Evolutionary conservation across 2,888 invertebrate genomes (phyloP).

Genomic region (Elegia similella): DNA sequence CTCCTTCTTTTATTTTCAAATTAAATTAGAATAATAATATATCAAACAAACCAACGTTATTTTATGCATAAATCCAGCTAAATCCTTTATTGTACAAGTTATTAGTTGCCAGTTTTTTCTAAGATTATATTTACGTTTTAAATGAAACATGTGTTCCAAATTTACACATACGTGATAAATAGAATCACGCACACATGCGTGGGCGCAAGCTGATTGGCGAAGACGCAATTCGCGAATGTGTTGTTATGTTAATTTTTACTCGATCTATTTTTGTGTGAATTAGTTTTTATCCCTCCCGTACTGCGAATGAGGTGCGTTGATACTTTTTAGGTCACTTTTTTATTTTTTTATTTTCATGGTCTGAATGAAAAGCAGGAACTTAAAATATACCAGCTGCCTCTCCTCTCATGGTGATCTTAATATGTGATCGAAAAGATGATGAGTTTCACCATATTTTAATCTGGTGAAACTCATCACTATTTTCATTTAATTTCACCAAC

Average conservation of each 20-base stretch:
- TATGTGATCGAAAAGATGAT: too few relatives aligned
- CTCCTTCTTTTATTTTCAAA: too few relatives aligned
- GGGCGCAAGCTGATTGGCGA: conserved; percentile 48
- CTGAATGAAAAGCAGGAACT: too few relatives aligned
- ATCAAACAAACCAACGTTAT: too few relatives aligned
- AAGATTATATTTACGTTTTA: neutral
- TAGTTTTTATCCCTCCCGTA: conserved; percentile 67
- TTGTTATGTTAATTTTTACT: conserved; percentile 69
- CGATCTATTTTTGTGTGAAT: conserved; percentile 72
- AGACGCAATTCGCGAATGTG: conserved; percentile 49
- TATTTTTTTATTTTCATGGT: conserved; percentile 32
- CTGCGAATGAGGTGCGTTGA: conserved; percentile 42
- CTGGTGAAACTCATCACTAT: too few relatives aligned
- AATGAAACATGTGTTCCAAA: conserved; percentile 18
- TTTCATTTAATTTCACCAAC: too few relatives aligned
- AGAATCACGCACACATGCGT: conserved; percentile 44
- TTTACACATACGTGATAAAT: conserved; percentile 34
- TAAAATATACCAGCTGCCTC: too few relatives aligned
- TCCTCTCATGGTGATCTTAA: too few relatives aligned
- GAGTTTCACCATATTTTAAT: too few relatives aligned
- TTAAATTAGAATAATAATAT: too few relatives aligned
- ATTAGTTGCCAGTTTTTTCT: neutral
- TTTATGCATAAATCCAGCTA: too few relatives aligned
- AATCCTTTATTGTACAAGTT: too few relatives aligned
- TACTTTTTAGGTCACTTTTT: conserved; percentile 53